These are phyloP conservation scores for Rotaria magnacalcarata DNA, from an alignment of 2,888 invertebrate species.

Conservation along the genomic window DNA sequence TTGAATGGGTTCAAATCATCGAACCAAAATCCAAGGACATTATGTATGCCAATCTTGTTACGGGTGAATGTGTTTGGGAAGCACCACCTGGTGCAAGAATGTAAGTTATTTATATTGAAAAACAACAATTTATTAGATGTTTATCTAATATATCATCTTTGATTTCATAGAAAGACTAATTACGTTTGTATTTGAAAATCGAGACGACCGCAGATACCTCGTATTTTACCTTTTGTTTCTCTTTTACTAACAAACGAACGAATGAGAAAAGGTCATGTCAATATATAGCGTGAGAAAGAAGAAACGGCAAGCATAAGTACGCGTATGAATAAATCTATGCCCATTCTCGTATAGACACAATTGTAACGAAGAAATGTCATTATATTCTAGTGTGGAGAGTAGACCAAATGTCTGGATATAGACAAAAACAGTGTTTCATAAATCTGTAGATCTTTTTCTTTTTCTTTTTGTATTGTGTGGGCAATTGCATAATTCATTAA, in stretches of 20 bases:
- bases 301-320: background rate
- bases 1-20: conserved; percentile 97
- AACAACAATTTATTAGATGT: too few species aligned
- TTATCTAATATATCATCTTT: too few species aligned
- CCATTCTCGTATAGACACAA: too few species aligned
- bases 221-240: conserved; percentile 24
- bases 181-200: too few species aligned
- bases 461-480: background rate
- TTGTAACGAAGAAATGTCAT: conserved; percentile 15
- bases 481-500: too few species aligned
- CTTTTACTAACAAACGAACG: conserved; percentile 13
- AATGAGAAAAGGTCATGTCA: conserved; percentile 14
- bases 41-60: conserved; percentile 97
- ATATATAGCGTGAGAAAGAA: background rate
- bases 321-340: background rate
- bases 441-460: background rate
- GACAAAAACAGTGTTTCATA: background rate
- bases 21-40: conserved; percentile 96
- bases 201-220: background rate
- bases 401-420: background rate
- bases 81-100: conserved; percentile 71
- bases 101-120: conserved; percentile 51
- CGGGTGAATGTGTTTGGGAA: conserved; percentile 98
- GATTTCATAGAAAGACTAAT: too few species aligned
- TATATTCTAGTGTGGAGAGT: background rate